Percentiles rank a stretch among this genome's conserved stretches.
phyloP scores from a whole-genome alignment of 2,888 invertebrate genomes.

The Amiota mariae region DNA sequence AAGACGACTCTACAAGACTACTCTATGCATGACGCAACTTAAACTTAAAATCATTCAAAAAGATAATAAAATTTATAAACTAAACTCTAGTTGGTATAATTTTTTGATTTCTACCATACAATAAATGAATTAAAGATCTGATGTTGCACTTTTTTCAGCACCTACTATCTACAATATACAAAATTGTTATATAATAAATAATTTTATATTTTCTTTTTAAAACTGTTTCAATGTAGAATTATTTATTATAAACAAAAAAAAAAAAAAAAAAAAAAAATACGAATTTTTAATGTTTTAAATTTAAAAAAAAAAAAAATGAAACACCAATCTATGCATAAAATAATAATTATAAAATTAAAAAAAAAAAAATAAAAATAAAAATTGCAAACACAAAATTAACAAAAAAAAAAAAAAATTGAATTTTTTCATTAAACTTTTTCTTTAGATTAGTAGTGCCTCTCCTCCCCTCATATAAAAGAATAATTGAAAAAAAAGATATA shows the following conservation, averaged over 20 bases:
- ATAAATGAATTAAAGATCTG: too few species aligned
- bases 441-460: conserved; percentile 70
- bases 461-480: conserved; percentile 22
- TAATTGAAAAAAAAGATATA: conserved; percentile 26
- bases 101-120: too few species aligned
- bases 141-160: background rate
- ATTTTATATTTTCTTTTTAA: too few species aligned
- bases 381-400: conserved; percentile 31
- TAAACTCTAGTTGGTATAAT: too few species aligned
- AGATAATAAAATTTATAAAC: too few species aligned
- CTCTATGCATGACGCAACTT: too few species aligned
- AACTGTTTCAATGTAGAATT: background rate
- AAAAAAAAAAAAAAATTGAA: conserved; percentile 30
- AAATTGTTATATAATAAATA: too few species aligned
- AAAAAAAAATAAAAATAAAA: conserved; percentile 25
- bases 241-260: conserved; percentile 7
- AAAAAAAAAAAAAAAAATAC: conserved; percentile 1
- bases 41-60: too few species aligned
- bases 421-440: conserved; percentile 49
- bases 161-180: background rate
- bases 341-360: background rate
- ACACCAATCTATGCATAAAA: conserved; percentile 48
- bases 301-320: too few species aligned
- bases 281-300: background rate
- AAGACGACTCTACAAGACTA: too few species aligned